Percentiles rank a stretch among this genome's conserved stretches.
phyloP scores from a whole-genome alignment of 1,140 invertebrate species.

The Hyposmocoma kahamanoa region DNA sequence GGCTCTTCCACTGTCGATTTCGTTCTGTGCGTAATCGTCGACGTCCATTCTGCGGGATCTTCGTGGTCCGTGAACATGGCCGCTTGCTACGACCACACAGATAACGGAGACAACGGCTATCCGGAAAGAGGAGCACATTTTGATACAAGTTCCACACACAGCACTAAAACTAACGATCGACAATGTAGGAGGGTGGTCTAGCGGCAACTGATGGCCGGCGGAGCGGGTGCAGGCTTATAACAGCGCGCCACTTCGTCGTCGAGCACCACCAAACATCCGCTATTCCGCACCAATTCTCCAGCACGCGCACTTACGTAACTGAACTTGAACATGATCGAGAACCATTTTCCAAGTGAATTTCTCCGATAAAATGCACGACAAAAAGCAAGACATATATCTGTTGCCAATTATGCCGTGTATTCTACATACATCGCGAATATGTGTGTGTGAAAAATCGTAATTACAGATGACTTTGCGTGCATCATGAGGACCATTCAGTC shows the following conservation, averaged over 20 bases:
- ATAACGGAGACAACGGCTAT: constrained; percentile 57
- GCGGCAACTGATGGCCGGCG: constrained; percentile 59
- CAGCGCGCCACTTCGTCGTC: constrained; percentile 55
- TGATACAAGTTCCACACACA: constrained; percentile 44
- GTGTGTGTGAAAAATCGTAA: constrained; percentile 44
- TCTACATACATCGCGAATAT: constrained; percentile 28
- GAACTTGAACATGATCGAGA: constrained; percentile 73
- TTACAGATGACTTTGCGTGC: constrained; percentile 50
- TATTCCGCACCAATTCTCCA: constrained; percentile 73
- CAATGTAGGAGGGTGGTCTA: constrained; percentile 57
- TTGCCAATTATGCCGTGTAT: constrained; percentile 36
- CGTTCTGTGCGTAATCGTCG: constrained; percentile 55
- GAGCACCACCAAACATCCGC: constrained; percentile 70
- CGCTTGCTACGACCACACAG: constrained; percentile 50
- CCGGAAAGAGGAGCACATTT: constrained; percentile 64
- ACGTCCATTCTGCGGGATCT: constrained; percentile 59
- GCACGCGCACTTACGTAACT: constrained; percentile 73
- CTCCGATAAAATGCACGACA: constrained; percentile 70
- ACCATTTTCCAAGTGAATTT: constrained; percentile 73
- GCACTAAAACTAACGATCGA: constrained; percentile 49
- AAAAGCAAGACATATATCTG: constrained; percentile 61
- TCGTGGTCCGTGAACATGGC: constrained; percentile 54
- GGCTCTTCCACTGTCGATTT: constrained; percentile 65
- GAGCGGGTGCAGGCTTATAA: constrained; percentile 66
- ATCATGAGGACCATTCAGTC: constrained; percentile 32